Evolutionary conservation across 2,113 vertebrate species (phyloP), one percentile per base, ranked within the genome.

Genomic region (Microcebus ravelobensis): DNA sequence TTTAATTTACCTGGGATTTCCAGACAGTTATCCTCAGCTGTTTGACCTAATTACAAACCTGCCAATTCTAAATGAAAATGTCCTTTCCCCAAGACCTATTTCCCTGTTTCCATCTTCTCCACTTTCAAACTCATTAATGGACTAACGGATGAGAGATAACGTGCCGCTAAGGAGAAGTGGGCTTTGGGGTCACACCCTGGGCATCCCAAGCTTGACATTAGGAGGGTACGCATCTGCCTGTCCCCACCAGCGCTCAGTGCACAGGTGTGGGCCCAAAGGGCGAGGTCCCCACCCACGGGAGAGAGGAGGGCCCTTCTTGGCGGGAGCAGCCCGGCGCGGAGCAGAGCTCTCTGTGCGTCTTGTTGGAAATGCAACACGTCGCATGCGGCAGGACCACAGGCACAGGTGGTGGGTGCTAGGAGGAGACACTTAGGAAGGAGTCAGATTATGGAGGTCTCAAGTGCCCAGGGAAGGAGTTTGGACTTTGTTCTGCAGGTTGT

Each of bases 201-300:
- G 4, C 2, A 61, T 36, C 93, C n/a, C 5, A 8, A 55, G n/a
- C 14, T 73, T 84, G 55, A 4, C 27, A 8, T 18, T 10, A 5
- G 25, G 5, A 70, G 42, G n/a, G 42, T 1, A 0, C 5, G 13
- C 2, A 17, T 31, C 20, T 34, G 10, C 9, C 2, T 13, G 61
- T 10, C 6, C 8, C 48, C 21, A 6, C 48, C 9, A 42, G 57
- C 12, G 39, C 25, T 15, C 11, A 18, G 39, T 29, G 27, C 71
- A 31, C 71, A 15, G 13, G 25, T 36, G 20, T 77, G 52, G 36
- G 23, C 55, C 48, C 3, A 2, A 5, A 5, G 29, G 13, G 21
- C 34, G 7, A 2, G 15, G 48, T 50, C 25, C 18, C 14, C 59
- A 27, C 12, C 0, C 0, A 15, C 23, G 31, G 18, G n/a, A 25